Conservation (phyloP, 2,797 vertebrate species). For the Arctocebus calabarensis region DNA sequence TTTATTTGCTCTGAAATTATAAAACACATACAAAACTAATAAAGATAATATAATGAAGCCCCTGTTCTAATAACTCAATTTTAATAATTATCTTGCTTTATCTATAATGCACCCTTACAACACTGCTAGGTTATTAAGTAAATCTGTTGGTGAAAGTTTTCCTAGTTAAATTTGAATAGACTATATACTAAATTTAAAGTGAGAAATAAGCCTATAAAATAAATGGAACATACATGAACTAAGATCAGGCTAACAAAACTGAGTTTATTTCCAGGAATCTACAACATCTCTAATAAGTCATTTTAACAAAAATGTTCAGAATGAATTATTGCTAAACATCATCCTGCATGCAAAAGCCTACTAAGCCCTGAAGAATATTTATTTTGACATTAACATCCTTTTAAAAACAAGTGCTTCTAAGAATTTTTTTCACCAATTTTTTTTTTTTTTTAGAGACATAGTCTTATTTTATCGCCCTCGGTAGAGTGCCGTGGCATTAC, state of each 20-base stretch:
- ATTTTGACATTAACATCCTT: slow-evolving; percentile 46
- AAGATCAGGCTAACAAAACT: slow-evolving; percentile 18
- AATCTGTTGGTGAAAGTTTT: not conserved
- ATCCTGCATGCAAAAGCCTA: not conserved
- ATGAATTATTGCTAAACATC: not conserved
- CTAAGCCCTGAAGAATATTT: not conserved
- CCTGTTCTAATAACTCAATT: not conserved
- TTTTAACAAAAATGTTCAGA: slow-evolving; percentile 55
- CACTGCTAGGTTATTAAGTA: not conserved
- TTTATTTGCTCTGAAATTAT: slow-evolving; percentile 44
- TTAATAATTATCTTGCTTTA: slow-evolving; percentile 50
- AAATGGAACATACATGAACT: slow-evolving; percentile 25
- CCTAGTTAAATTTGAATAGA: slow-evolving; percentile 47
- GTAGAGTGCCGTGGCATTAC: too few species aligned
- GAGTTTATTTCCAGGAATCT: slow-evolving; percentile 12
- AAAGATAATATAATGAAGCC: slow-evolving; percentile 22
- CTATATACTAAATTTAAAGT: slow-evolving; percentile 36
- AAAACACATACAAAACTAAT: slow-evolving; percentile 22
- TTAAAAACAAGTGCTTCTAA: slow-evolving; percentile 21
- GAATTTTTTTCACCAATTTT: slow-evolving; percentile 28
- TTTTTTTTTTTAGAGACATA: too few species aligned
- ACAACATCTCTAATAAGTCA: slow-evolving; percentile 31
- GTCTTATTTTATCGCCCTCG: too few species aligned
- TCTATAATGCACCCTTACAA: not conserved
- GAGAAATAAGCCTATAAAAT: slow-evolving; percentile 55